These are phyloP conservation scores for Micrasema minimum DNA, from an alignment of 1,140 invertebrate species.

Conservation along the genomic window DNA sequence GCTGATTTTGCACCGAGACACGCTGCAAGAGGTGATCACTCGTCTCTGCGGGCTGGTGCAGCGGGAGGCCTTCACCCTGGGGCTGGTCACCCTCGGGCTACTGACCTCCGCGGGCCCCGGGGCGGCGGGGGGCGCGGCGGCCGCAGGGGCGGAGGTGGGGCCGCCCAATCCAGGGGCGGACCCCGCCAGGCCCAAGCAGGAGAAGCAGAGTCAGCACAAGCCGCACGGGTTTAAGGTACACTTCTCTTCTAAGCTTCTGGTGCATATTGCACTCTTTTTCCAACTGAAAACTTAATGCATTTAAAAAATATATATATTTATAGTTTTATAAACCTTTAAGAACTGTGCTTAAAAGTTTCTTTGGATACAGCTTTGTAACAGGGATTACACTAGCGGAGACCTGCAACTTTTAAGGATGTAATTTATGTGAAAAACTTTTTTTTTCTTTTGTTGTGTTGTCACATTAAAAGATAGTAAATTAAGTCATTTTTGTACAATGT, in stretches of 20 bases:
- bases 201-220: constrained; percentile 17
- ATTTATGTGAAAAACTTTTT: too few species aligned
- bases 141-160: too few species aligned
- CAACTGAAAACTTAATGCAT: too few species aligned
- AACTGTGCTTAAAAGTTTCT: too few species aligned
- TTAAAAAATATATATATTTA: too few species aligned
- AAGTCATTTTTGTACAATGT: too few species aligned
- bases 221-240: constrained; percentile 43
- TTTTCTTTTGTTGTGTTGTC: too few species aligned
- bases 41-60: constrained; percentile 67
- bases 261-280: background rate
- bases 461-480: too few species aligned
- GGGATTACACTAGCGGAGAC: too few species aligned
- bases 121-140: constrained; percentile 6
- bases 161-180: background rate
- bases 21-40: constrained; percentile 57
- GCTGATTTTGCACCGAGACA: constrained; percentile 61
- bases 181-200: background rate
- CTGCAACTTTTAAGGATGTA: too few species aligned
- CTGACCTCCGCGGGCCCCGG: constrained; percentile 53
- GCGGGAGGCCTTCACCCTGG: constrained; percentile 68
- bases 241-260: background rate
- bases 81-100: constrained; percentile 65
- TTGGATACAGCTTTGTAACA: too few species aligned
- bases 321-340: too few species aligned